phyloP scores from a whole-genome alignment of 1,140 invertebrate species.

The Apis laboriosa region DNA sequence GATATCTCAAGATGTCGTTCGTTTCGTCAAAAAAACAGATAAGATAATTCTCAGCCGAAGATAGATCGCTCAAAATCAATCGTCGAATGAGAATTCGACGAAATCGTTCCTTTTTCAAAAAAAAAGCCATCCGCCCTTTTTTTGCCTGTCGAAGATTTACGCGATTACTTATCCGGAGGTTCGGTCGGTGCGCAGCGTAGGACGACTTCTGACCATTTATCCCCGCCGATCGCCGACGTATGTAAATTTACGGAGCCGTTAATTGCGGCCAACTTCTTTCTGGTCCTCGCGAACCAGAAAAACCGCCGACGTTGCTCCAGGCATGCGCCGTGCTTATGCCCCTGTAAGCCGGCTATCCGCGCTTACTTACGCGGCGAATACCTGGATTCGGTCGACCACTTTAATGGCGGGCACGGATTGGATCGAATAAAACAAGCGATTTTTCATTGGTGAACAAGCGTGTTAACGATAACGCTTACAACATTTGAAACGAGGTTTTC shows the following conservation, averaged over 20 bases:
- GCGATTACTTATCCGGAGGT: constrained; percentile 58
- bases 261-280: constrained; percentile 73
- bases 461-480: background rate
- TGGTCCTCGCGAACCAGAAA: constrained; percentile 66
- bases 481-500: background rate
- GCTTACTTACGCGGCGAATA: background rate
- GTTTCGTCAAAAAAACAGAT: background rate
- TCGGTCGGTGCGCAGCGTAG: constrained; percentile 18
- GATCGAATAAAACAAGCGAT: constrained; percentile 15
- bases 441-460: constrained; percentile 36
- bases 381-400: constrained; percentile 27
- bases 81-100: constrained; percentile 46
- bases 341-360: constrained; percentile 39
- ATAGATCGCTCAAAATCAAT: constrained; percentile 45
- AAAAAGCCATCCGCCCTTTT: constrained; percentile 3
- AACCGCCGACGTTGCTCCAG: constrained; percentile 65
- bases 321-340: constrained; percentile 60
- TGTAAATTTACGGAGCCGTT: constrained; percentile 76
- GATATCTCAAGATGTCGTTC: background rate
- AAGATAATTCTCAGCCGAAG: constrained; percentile 15
- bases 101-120: constrained; percentile 49
- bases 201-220: constrained; percentile 69
- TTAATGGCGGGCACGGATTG: constrained; percentile 37
- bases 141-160: constrained; percentile 37
- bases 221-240: constrained; percentile 73